These are phyloP conservation scores for Dermatemys mawii DNA, from an alignment of 2,113 vertebrate genomes.

Conservation along the genomic window DNA sequence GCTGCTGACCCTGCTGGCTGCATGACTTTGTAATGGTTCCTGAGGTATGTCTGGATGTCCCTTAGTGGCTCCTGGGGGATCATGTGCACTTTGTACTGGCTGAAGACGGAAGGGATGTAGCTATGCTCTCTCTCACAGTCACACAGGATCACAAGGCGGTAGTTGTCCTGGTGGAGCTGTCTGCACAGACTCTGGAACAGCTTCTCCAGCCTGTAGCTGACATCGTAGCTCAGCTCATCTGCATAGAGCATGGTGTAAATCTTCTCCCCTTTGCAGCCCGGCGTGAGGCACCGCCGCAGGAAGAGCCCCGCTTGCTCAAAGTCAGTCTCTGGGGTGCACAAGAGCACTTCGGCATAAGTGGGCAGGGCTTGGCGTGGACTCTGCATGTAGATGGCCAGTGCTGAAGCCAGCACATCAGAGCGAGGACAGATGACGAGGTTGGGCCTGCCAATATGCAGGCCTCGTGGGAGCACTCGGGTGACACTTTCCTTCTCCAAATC, in stretches of 20 bases:
- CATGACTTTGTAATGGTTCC: slow-evolving; percentile 81
- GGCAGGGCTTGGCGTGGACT: slow-evolving; percentile 82
- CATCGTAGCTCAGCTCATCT: slow-evolving; percentile 90
- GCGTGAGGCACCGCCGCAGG: slow-evolving; percentile 86
- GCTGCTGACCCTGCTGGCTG: slow-evolving; percentile 77
- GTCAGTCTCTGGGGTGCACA: slow-evolving; percentile 85
- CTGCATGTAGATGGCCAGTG: slow-evolving; percentile 92
- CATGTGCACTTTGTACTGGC: slow-evolving; percentile 87
- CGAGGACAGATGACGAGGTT: slow-evolving; percentile 89
- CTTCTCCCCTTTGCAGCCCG: slow-evolving; percentile 71
- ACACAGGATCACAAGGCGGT: slow-evolving; percentile 88
- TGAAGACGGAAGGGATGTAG: slow-evolving; percentile 92
- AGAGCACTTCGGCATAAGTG: slow-evolving; percentile 90
- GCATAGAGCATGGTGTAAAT: slow-evolving; percentile 90
- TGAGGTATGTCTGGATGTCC: slow-evolving; percentile 84
- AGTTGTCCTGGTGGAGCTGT: slow-evolving; percentile 75
- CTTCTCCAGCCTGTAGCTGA: slow-evolving; percentile 84
- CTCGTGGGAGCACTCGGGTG: slow-evolving; percentile 78
- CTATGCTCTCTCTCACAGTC: slow-evolving; percentile 87
- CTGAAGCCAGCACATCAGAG: slow-evolving; percentile 83
- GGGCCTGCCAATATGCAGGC: slow-evolving; percentile 81
- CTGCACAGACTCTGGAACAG: slow-evolving; percentile 84
- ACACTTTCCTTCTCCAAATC: background rate
- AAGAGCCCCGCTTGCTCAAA: slow-evolving; percentile 91
- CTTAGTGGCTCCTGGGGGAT: slow-evolving; percentile 78